Evolutionary conservation across 2,113 vertebrate species (phyloP), one percentile per base, ranked within the genome.

Genomic region (Myrmecobius fasciatus): DNA sequence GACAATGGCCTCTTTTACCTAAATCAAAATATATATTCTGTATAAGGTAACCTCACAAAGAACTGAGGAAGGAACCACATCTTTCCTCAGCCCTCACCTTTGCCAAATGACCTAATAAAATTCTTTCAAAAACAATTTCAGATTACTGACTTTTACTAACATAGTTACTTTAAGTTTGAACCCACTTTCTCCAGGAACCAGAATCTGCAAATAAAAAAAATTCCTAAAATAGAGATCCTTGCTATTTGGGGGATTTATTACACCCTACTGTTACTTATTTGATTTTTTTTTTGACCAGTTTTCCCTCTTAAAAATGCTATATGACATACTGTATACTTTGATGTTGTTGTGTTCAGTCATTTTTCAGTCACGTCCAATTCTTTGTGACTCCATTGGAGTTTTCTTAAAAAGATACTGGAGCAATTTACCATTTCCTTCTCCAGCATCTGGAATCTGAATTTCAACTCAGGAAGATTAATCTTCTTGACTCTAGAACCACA

Each of bases 291-390:
- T 24, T 2, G 89, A 95, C 89, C 92, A 60, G 36, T 51, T 91
- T 94, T 97, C 94, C 67, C n/a, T 92, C 89, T 52, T 26, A 51
- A 56, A 96, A 93, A 88, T 94, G 52, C 91, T 93, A 53, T 43
- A 90, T 96, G 60, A 56, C 92, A 96, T 46, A 14, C 60, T 89
- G 12, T 89, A 52, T 91, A 60, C 47, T 75, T 83, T 83, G 67
- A 83, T 75, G 60, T 75, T 60, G 10, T 36, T 67, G 31, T 36
- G 28, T 67, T 36, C 60, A 67, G 60, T 67, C 31, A 17, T 67
- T 67, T 67, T 67, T 36, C 60, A 67, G 3, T 36, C 36, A 14
- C 36, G 12, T 36, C 31, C 0, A 12, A 67, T 31, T 36, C 31
- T 67, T 67, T 36, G 11, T 36, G 14, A 67, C 31, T 31, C 14